Evolutionary conservation across 2,797 vertebrate genomes (phyloP), one percentile per base, ranked within the genome.

Genomic region (Oreochromis mossambicus): DNA sequence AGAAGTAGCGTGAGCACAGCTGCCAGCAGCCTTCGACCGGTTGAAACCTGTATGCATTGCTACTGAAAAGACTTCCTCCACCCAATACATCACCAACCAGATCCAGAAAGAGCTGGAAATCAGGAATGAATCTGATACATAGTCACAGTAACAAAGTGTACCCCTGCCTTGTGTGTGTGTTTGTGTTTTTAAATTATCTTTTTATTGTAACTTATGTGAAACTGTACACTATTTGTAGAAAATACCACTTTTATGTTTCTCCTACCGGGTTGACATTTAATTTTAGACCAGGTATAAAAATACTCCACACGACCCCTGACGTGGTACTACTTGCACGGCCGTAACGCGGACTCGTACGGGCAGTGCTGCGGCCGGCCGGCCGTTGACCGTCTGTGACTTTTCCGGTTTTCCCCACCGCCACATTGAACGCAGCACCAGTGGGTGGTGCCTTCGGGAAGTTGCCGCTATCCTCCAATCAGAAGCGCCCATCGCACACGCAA

Each of bases 41-140:
- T 94, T 96, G 86, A 92, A 95, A 95, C 95, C 95, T 95, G 95
- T 94, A 94, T 91, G 85, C 85, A 66, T 86, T 89, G 91, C 85
- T 88, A 90, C 88, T 87, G 87, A 93, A 76, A 86, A 92, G 88
- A 94, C 88, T 94, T 94, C 89, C 94, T 94, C 86, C 83, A 86
- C 80, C 70, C 58, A 51, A 85, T 87, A 85, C 91, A 92, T 90
- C 88, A 91, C 87, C 90, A 91, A 91, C 91, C 91, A 87, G 73
- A 92, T 83, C 91, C 88, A 92, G 91, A 94, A 85, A 89, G 76
- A 88, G 84, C 90, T 92, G 89, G 89, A 87, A 89, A 81, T 89
- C 80, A 86, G 87, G 89, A 70, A 77, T 5, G 79, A 79, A 80
- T 70, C 83, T 34, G 85, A 83, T 4, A 78, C 2, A 79, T 2